Base-by-base conservation (phyloP, 2,113 vertebrate genomes). In the Mustela nigripes region DNA sequence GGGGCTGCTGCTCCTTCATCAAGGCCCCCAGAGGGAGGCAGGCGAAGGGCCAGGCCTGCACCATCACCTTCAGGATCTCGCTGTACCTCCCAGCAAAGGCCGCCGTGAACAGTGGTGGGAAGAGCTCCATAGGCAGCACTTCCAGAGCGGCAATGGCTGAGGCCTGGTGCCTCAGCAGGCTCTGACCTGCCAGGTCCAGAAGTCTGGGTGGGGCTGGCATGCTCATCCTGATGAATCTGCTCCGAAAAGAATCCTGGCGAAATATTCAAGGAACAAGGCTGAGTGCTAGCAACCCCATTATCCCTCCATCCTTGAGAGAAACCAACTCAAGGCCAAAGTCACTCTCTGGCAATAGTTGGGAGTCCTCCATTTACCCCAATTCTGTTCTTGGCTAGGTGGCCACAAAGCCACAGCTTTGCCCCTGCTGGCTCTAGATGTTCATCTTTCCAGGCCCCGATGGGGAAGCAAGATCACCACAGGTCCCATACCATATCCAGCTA, bases 31-130 rank as follows among this genome's bases (percentile, higher is more conserved):
- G 36, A 0, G 92, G 97, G 21, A 98, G 97, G 89, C 78, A 98
- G 81, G 89, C 5, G 2, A 95, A 98, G 33, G 94, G 96, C 96
- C 96, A 98, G 84, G 95, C 74, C 73, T 87, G 95, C 36, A 98
- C 95, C 95, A 96, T 92, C 0, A 76, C 85, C 81, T 90, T 96
- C 80, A 98, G 28, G 19, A 22, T 60, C 53, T 90, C 16, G 0
- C 1, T 62, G 48, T n/a, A 63, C 56, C 31, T 79, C 76, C 89
- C 39, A 0, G 56, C 0, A 4, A 95, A 96, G 81, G 95, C 97
- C 0, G 24, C 62, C 0, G 4, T n/a, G 62, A 98, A 97, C 4
- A 98, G 89, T 0, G 28, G 73, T 0, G 94, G 97, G 60, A 97
- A 98, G 74, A 96, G 89, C 95, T 94, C 85, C 11, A 0, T 3